Percentiles rank a stretch among this genome's conserved stretches.
phyloP scores from a whole-genome alignment of 2,797 vertebrate genomes.

The Odontamblyopus rebecca region DNA sequence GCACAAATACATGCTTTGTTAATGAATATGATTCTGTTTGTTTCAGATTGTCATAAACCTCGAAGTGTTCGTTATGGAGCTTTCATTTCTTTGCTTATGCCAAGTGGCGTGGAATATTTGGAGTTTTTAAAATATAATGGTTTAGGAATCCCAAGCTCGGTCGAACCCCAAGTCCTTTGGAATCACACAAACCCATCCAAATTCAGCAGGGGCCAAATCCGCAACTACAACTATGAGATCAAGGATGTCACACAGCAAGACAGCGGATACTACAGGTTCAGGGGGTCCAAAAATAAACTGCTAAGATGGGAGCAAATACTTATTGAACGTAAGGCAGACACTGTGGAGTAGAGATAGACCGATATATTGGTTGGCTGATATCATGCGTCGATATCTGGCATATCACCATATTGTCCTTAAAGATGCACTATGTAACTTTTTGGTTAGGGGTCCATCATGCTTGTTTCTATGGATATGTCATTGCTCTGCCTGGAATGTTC shows the following conservation, averaged over 20 bases:
- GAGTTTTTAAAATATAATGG: constrained; percentile 28
- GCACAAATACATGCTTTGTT: background rate
- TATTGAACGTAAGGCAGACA: constrained; percentile 38
- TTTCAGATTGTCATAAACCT: constrained; percentile 35
- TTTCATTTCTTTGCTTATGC: fast-evolving
- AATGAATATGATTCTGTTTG: background rate
- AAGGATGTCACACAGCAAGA: constrained; percentile 24
- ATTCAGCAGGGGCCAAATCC: background rate
- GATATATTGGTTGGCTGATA: too few species aligned
- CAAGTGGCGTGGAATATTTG: background rate
- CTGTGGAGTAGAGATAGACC: background rate
- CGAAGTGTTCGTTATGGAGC: fast-evolving
- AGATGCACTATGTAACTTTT: too few species aligned
- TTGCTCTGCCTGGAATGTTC: too few species aligned
- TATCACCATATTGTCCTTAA: too few species aligned
- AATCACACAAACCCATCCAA: constrained; percentile 25
- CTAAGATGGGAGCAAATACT: background rate
- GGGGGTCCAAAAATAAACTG: constrained; percentile 16
- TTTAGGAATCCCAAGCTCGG: fast-evolving
- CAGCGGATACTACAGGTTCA: constrained; percentile 53
- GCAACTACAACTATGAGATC: fast-evolving
- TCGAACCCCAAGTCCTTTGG: constrained; percentile 35
- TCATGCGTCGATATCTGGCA: too few species aligned
- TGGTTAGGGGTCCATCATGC: too few species aligned
- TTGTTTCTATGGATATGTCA: too few species aligned